Evolutionary conservation across 2,113 vertebrate species (phyloP).

Genomic region (Pollachius pollachius): DNA sequence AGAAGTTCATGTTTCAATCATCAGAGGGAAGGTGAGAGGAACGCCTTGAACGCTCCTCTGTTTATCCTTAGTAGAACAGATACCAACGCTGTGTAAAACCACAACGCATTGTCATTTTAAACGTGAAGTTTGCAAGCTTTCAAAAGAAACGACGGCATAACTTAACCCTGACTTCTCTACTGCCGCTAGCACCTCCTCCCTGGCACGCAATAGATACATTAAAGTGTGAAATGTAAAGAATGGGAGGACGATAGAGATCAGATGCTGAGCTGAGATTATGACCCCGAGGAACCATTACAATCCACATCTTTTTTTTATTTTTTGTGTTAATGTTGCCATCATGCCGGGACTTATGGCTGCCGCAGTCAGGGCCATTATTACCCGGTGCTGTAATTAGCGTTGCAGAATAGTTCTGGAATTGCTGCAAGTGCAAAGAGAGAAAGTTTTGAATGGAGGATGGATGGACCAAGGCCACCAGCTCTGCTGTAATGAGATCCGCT

Average conservation of each 20-base stretch:
- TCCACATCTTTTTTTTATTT: slow-evolving; percentile 35
- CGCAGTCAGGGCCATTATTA: slow-evolving; percentile 57
- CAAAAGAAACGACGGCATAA: too few relatives aligned
- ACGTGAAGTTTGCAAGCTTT: too few relatives aligned
- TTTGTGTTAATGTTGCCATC: slow-evolving; percentile 45
- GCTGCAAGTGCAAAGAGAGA: slow-evolving; percentile 55
- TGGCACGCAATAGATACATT: too few relatives aligned
- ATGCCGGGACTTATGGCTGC: slow-evolving; percentile 19
- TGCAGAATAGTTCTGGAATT: slow-evolving; percentile 52
- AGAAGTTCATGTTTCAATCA: too few relatives aligned
- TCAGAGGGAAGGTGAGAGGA: too few relatives aligned
- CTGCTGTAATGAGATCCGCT: slow-evolving; percentile 76
- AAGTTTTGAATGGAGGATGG: slow-evolving; percentile 64
- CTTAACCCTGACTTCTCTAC: too few relatives aligned
- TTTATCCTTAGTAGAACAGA: too few relatives aligned
- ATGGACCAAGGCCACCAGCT: slow-evolving; percentile 63
- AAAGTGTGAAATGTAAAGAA: background rate
- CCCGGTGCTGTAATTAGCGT: slow-evolving; percentile 61
- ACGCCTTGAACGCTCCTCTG: too few relatives aligned
- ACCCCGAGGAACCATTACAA: slow-evolving; percentile 42
- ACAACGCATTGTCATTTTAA: too few relatives aligned
- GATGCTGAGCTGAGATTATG: slow-evolving; percentile 37
- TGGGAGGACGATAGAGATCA: slow-evolving; percentile 36
- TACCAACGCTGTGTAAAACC: too few relatives aligned
- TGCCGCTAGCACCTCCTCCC: too few relatives aligned